Evolutionary conservation across 2,113 vertebrate genomes (phyloP), one percentile per base, ranked within the genome.

Genomic region (Chamaetylas fuelleborni): DNA sequence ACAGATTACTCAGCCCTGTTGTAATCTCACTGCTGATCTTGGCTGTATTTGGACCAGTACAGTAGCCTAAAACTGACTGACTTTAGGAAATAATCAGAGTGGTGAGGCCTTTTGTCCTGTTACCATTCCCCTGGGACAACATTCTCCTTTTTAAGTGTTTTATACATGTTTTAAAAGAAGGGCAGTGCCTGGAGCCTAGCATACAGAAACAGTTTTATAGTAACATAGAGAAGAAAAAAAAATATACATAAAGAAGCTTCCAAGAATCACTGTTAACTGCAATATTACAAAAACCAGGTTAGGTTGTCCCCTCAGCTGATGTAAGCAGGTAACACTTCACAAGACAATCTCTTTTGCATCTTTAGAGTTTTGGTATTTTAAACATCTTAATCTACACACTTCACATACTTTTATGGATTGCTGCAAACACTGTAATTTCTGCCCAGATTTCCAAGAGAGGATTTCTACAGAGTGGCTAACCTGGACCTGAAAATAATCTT

Each of bases 1-100:
- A 81, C 51, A 74, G 60, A 67, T 85, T 89, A 87, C 33, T 83
- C 80, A 81, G 77, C 29, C n/a, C 40, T 73, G n/a, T 3, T 88
- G 50, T 80, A 92, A 83, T 88, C 70, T 84, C 93, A 79, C 74
- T 87, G 69, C 84, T 89, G 76, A 93, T 91, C 76, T 86, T 10
- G 6, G 26, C 36, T 58, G 43, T 48, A 90, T 74, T 80, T 92
- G 60, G 50, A 69, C 53, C 14, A 86, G 34, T 42, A 69, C 20
- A 69, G 64, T 57, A 83, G 81, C 50, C 67, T 88, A 94, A 86
- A 92, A 60, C 38, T 67, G 81, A 94, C 92, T 71, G 88, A 95
- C 90, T 73, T 92, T 45, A 91, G 73, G 72, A 90, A 53, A 93
- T 34, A 91, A 92, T 78, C 48, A 80, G 61, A 88, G 78, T 92